A percentile compares a stretch with the other conserved stretches of the same genome.
These are phyloP conservation scores for Malurus alboscapulatus DNA, from an alignment of 2,113 vertebrate genomes.

Conservation along the genomic window DNA sequence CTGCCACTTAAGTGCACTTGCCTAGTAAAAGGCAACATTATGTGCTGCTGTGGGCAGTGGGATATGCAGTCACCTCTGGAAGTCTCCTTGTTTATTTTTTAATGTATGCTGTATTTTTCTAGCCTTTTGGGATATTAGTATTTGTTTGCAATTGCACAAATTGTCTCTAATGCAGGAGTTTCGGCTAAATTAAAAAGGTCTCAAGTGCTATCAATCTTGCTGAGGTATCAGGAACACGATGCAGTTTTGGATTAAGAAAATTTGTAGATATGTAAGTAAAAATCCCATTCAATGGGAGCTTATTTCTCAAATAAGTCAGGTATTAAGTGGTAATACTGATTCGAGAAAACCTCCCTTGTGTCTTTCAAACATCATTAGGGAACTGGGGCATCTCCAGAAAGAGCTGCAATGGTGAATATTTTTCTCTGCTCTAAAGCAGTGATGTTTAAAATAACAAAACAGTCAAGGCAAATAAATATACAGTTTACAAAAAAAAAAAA, in stretches of 20 bases:
- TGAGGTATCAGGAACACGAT: background rate
- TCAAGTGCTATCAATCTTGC: background rate
- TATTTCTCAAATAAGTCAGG: background rate
- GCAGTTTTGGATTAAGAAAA: background rate
- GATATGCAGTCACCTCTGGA: background rate
- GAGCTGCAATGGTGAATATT: background rate
- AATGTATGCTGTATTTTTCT: background rate
- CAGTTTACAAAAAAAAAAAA: rapidly evolving
- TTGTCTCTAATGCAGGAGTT: background rate
- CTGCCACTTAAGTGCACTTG: background rate
- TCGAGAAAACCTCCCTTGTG: background rate
- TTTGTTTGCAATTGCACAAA: background rate
- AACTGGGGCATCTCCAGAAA: background rate
- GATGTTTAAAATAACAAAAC: background rate
- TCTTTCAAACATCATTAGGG: background rate
- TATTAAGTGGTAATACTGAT: background rate
- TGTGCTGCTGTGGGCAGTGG: background rate
- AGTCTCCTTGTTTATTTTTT: background rate
- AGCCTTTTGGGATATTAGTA: background rate
- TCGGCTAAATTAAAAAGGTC: background rate
- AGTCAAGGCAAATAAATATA: background rate
- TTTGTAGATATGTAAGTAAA: background rate
- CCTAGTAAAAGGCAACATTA: background rate
- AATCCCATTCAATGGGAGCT: background rate
- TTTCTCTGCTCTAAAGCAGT: background rate